phyloP scores from a whole-genome alignment of 2,113 vertebrate species.

The Phocoena phocoena region DNA sequence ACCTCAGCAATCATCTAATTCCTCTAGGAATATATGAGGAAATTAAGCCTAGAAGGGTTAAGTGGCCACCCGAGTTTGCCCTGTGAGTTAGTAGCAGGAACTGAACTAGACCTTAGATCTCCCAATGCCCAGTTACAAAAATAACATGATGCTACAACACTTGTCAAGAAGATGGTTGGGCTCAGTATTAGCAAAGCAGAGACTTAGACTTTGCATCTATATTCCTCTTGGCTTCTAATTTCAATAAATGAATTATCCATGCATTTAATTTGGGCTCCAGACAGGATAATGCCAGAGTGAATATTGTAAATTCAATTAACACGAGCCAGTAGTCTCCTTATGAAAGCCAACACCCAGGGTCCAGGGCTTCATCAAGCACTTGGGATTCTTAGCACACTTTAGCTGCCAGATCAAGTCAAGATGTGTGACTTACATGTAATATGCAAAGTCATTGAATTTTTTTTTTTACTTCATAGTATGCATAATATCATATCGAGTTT shows the following conservation, averaged over 20 bases:
- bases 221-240: slow-evolving; percentile 60
- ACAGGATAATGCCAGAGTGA: slow-evolving; percentile 59
- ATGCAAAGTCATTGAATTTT: not conserved
- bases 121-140: not conserved
- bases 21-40: not conserved
- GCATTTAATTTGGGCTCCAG: slow-evolving; percentile 68
- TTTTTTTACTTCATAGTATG: not conserved
- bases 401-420: not conserved
- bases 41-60: not conserved
- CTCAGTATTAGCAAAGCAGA: not conserved
- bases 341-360: not conserved
- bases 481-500: not conserved
- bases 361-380: not conserved
- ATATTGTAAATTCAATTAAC: slow-evolving; percentile 72
- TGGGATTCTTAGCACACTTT: slow-evolving; percentile 38
- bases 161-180: not conserved
- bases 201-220: slow-evolving; percentile 2
- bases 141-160: not conserved
- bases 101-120: not conserved
- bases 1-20: not conserved
- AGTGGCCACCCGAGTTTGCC: not conserved
- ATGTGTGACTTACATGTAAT: slow-evolving; percentile 41
- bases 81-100: not conserved
- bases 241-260: slow-evolving; percentile 62
- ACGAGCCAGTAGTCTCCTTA: slow-evolving; percentile 18